Conservation (phyloP, 2,113 vertebrate genomes). For the Sarotherodon lohbergeri region DNA sequence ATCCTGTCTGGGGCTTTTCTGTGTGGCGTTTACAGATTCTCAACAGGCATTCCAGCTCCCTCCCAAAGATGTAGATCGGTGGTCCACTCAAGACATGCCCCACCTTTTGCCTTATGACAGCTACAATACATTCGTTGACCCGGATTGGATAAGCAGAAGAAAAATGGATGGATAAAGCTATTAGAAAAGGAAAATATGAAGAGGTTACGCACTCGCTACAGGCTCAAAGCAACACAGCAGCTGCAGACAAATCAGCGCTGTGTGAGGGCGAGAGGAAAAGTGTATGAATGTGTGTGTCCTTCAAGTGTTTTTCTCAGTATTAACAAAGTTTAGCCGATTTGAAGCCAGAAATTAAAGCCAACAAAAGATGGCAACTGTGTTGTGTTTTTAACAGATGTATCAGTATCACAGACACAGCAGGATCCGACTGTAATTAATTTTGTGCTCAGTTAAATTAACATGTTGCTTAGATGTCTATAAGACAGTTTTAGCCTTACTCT, state of each 20-base stretch:
- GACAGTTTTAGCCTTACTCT: not conserved
- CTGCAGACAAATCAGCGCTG: not conserved
- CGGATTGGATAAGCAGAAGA: not conserved
- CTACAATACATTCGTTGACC: not conserved
- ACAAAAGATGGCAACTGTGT: not conserved
- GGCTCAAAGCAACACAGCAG: not conserved
- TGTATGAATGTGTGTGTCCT: not conserved
- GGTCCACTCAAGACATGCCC: not conserved
- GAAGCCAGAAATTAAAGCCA: not conserved
- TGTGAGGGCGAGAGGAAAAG: not conserved
- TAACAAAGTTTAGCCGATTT: fast-evolving
- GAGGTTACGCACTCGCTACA: not conserved
- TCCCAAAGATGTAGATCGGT: not conserved
- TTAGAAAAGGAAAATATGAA: not conserved
- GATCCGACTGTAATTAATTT: not conserved
- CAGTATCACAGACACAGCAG: not conserved
- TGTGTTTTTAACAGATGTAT: not conserved
- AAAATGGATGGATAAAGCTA: not conserved
- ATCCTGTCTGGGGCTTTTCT: not conserved
- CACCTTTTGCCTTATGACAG: not conserved
- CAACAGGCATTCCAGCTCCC: not conserved
- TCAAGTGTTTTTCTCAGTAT: not conserved
- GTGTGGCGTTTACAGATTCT: not conserved
- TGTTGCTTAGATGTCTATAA: not conserved
- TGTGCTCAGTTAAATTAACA: not conserved